These are phyloP conservation scores for Psittacula cyanocephala DNA, from an alignment of 2,113 vertebrate genomes.

Conservation along the genomic window DNA sequence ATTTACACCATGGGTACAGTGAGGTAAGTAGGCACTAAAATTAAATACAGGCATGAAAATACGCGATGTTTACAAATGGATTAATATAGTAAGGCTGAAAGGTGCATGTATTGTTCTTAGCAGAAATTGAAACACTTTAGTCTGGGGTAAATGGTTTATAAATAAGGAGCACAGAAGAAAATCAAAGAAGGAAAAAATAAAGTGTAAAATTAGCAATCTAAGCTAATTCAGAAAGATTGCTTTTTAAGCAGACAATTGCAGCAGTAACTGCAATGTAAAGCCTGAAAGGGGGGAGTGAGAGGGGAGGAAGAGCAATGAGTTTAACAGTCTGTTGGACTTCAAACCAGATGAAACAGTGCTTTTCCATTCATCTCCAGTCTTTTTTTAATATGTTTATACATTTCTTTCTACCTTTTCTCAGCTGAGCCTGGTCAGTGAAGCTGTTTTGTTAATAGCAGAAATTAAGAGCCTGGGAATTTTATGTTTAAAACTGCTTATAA, in stretches of 20 bases:
- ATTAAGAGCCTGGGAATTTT: background rate
- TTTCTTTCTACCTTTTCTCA: background rate
- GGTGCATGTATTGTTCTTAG: background rate
- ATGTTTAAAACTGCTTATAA: background rate
- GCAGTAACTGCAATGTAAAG: background rate
- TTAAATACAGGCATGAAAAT: background rate
- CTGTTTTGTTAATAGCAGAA: background rate
- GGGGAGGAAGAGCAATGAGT: fast-evolving
- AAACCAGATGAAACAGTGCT: background rate
- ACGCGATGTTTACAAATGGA: background rate
- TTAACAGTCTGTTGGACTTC: background rate
- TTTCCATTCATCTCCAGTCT: background rate
- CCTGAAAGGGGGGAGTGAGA: background rate
- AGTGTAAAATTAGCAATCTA: background rate
- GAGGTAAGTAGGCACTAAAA: background rate
- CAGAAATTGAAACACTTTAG: background rate
- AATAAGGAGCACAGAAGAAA: background rate
- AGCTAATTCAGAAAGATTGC: background rate
- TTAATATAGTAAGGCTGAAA: background rate
- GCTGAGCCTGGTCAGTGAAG: background rate
- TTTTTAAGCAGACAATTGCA: background rate
- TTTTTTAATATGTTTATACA: background rate
- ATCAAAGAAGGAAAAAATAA: background rate
- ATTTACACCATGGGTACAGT: background rate
- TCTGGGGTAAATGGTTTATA: background rate